These are phyloP conservation scores for Siderastrea radians DNA, from an alignment of 92 coral and sea anemone species.

Conservation along the genomic window DNA sequence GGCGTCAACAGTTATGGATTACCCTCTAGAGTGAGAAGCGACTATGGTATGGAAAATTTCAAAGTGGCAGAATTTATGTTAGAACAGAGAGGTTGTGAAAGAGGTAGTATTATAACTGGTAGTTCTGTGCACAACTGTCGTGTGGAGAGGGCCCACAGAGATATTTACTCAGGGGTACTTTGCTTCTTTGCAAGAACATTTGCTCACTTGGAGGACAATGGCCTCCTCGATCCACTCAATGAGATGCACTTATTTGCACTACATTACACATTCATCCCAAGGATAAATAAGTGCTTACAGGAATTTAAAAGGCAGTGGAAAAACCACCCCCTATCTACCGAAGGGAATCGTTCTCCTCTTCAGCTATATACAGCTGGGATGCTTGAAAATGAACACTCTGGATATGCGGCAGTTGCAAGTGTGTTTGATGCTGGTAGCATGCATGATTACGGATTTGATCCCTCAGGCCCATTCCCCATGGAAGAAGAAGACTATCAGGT, in stretches of 20 bases:
- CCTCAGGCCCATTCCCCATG: slow-evolving; percentile 53
- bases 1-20: slow-evolving; percentile 46
- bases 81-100: too few species aligned
- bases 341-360: slow-evolving; percentile 18
- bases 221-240: slow-evolving; percentile 55
- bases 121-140: slow-evolving; percentile 50
- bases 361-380: slow-evolving; percentile 46
- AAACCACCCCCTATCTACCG: slow-evolving; percentile 24
- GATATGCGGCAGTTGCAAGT: too few species aligned
- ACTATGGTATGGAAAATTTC: slow-evolving; percentile 54
- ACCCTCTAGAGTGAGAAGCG: slow-evolving; percentile 59
- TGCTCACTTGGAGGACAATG: too few species aligned
- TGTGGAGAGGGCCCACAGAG: slow-evolving; percentile 53
- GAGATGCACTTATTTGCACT: slow-evolving; percentile 54
- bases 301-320: slow-evolving; percentile 39
- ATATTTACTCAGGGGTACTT: slow-evolving; percentile 50
- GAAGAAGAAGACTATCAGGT: slow-evolving; percentile 65
- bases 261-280: slow-evolving; percentile 61
- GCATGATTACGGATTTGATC: slow-evolving; percentile 56
- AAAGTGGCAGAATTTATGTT: slow-evolving; percentile 60
- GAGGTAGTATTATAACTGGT: slow-evolving; percentile 51
- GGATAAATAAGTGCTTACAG: slow-evolving; percentile 59
- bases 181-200: slow-evolving; percentile 36
- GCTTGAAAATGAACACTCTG: slow-evolving; percentile 31
- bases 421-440: too few species aligned